phyloP scores from a whole-genome alignment of 2,113 vertebrate genomes.

The Platichthys stellatus region DNA sequence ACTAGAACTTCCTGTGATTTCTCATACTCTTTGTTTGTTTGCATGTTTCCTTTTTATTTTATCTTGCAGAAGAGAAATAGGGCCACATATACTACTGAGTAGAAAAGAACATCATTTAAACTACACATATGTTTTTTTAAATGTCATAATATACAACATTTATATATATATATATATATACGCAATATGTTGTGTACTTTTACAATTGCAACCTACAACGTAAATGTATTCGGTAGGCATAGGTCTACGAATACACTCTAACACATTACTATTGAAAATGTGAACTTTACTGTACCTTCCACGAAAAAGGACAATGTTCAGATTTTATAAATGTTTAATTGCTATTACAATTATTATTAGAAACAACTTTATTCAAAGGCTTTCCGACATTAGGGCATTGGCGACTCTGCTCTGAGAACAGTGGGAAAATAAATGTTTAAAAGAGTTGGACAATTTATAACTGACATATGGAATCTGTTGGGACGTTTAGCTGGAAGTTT shows the following conservation, averaged over 20 bases:
- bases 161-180: neutral
- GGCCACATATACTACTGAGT: neutral
- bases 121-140: neutral
- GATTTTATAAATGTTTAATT: too few species aligned
- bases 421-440: neutral
- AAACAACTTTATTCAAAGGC: neutral
- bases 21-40: slow-evolving; percentile 10
- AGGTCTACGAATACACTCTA: too few species aligned
- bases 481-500: neutral
- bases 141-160: neutral
- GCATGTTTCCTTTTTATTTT: neutral
- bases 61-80: neutral
- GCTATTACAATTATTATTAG: neutral
- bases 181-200: too few species aligned
- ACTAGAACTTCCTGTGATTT: slow-evolving; percentile 9
- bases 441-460: too few species aligned
- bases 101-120: neutral
- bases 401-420: neutral
- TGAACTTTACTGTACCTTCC: too few species aligned
- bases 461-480: neutral
- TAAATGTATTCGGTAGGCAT: too few species aligned
- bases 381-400: neutral
- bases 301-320: too few species aligned
- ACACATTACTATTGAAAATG: too few species aligned
- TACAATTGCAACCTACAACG: too few species aligned